Percentiles rank a stretch among this genome's conserved stretches.
These are phyloP conservation scores for Heloderma charlesbogerti DNA, from an alignment of 2,113 vertebrate species.

Conservation along the genomic window DNA sequence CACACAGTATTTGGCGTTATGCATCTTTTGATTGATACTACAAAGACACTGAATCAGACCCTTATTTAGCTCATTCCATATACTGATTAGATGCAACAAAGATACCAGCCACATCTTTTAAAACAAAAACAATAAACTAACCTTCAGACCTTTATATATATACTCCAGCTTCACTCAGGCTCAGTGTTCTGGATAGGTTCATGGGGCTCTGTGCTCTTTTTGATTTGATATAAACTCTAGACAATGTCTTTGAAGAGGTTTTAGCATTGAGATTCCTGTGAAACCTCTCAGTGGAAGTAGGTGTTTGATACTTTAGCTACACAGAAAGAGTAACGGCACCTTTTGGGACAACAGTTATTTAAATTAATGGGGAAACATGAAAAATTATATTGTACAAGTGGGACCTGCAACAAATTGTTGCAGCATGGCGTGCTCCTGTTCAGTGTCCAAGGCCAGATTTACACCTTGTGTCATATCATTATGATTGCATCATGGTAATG, in stretches of 20 bases:
- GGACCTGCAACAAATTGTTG: no score
- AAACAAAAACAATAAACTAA: neutral
- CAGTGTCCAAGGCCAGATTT: no score
- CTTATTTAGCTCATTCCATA: neutral
- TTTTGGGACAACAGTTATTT: slow-evolving; percentile 8
- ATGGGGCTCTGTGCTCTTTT: neutral
- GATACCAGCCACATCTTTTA: slow-evolving; percentile 37
- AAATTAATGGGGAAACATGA: neutral
- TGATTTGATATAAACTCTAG: slow-evolving; percentile 7
- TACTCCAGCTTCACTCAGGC: neutral
- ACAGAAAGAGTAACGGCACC: neutral
- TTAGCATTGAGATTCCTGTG: neutral
- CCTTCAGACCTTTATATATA: neutral
- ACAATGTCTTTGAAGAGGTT: slow-evolving; percentile 32
- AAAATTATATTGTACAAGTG: neutral
- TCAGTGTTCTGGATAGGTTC: neutral
- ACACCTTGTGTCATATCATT: no score
- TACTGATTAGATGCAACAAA: neutral
- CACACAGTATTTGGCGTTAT: slow-evolving; percentile 36
- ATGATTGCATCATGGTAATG: no score
- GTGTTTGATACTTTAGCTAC: neutral
- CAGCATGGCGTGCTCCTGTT: no score
- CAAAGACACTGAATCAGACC: neutral
- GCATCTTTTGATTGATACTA: slow-evolving; percentile 35
- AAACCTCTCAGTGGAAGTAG: neutral